Evolutionary conservation across 2,113 vertebrate genomes (phyloP), one percentile per base, ranked within the genome.

Genomic region (Phalacrocorax pelagicus): DNA sequence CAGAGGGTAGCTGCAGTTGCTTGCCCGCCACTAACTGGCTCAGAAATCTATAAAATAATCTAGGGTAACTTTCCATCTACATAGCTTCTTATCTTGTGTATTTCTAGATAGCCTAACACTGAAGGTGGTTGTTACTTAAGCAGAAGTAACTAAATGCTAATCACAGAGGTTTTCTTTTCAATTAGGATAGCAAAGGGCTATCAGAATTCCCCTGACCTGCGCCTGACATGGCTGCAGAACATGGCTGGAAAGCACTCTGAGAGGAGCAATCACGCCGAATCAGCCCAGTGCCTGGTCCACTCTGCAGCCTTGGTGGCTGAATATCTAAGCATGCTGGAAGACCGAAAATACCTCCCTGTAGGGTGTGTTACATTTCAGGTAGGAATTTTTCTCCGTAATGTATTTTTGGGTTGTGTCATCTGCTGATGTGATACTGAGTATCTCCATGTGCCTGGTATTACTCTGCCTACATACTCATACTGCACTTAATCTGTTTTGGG

Each of bases 351-450:
- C 79, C 99, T 99, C n/a, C 99, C 99, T 11, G 99, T 99, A 38
- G 99, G 99, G 51, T 99, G 99, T 66, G 99, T 99, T 54, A 99
- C 99, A 15, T 99, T 99, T 92, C 99, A 99, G 99, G 99, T 99
- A 94, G 94, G 96, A 24, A 15, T 63, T 16, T 1, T 14, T 36
- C 74, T 79, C 47, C 0, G 1, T 5, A 3, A 22, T 11, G 54
- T n/a, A 2, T 26, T 65, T 26, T 12, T 12, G 59, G 52, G 46
- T 15, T 67, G 71, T 86, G 44, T 54, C 44, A 26, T 26, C 71
- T 89, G 42, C 74, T 86, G 62, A 55, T 52, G 49, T 63, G 40
- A 7, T 62, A 3, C 13, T 3, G 22, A 78, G 10, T 15, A 6
- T 20, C 47, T 80, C 42, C 16, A 0, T 1, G 9, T 79, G 52